These are phyloP conservation scores for Spheniscus mendiculus DNA, from an alignment of 2,113 vertebrate genomes.

Conservation along the genomic window DNA sequence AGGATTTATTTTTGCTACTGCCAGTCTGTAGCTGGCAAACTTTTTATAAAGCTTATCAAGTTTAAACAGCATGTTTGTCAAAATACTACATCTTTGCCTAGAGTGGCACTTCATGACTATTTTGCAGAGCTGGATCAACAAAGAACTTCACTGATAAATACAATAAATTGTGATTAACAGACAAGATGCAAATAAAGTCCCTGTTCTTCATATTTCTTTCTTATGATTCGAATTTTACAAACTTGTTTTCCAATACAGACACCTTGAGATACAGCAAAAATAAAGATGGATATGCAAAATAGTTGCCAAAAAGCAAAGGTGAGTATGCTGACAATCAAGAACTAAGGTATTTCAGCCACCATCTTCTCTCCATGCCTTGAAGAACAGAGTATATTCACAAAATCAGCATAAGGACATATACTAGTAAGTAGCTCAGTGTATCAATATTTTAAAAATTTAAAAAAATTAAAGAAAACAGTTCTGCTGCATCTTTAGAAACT, in stretches of 20 bases:
- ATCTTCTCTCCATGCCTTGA: not conserved
- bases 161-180: not conserved
- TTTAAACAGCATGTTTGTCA: constrained; percentile 50
- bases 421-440: not conserved
- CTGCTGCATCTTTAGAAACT: not conserved
- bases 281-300: not conserved
- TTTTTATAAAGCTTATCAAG: constrained; percentile 34
- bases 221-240: not conserved
- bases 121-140: constrained; percentile 7
- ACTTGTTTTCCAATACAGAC: not conserved
- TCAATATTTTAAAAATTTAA: not conserved
- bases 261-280: not conserved
- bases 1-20: constrained; percentile 54
- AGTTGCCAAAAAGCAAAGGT: not conserved
- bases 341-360: not conserved
- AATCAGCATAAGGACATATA: not conserved
- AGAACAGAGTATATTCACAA: not conserved
- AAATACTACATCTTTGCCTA: not conserved
- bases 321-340: not conserved
- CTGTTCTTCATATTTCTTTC: not conserved
- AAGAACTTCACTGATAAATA: not conserved
- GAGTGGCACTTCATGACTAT: not conserved
- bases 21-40: constrained; percentile 10
- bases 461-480: not conserved
- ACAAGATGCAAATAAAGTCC: not conserved